Evolutionary conservation across 1,140 invertebrate species (phyloP), one percentile per base, ranked within the genome.

Genomic region (Antheraea pernyi): DNA sequence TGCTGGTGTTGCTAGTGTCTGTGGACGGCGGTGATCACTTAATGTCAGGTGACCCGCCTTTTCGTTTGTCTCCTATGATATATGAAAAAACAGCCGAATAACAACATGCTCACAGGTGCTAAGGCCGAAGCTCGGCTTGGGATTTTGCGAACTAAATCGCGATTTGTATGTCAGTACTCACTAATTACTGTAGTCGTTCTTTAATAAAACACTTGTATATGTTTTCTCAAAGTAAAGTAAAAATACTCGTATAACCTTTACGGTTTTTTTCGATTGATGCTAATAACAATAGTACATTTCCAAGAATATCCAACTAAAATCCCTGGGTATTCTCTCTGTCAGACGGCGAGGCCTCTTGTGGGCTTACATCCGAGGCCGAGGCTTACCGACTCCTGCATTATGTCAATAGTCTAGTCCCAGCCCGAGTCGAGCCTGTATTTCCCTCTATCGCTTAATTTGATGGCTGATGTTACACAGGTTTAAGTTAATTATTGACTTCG

Each of bases 361-460:
- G 71, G 70, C 72, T 76, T 76, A 73, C 68, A 30, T 37, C 42
- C 70, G 39, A 60, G 53, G 65, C n/a, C 60, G 66, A 18, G 59
- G 69, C 71, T 71, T 70, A 71, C 62, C 37, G 62, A 42, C 65
- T 71, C 65, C 71, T 73, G 76, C 74, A 75, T 77, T 76, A 80
- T 78, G 75, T 77, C 80, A 78, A 80, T 82, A 81, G 74, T 72
- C 73, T 67, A 48, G 63, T 59, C 64, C 22, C 53, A 53, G n/a
- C 30, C 53, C 22, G 19, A 18, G 48, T 22, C 53, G 16, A 59
- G 19, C 53, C 53, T 19, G 19, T 18, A 66, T 37, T 62, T 65
- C 70, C 11, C 65, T 53, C 63, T 61, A 67, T 53, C 58, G 70
- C 63, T 69, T 74, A 77, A 74, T 77, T 74, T 72, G 75, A 77